Conservation (phyloP, 2,888 invertebrate genomes). For the Dryococelus australis region DNA sequence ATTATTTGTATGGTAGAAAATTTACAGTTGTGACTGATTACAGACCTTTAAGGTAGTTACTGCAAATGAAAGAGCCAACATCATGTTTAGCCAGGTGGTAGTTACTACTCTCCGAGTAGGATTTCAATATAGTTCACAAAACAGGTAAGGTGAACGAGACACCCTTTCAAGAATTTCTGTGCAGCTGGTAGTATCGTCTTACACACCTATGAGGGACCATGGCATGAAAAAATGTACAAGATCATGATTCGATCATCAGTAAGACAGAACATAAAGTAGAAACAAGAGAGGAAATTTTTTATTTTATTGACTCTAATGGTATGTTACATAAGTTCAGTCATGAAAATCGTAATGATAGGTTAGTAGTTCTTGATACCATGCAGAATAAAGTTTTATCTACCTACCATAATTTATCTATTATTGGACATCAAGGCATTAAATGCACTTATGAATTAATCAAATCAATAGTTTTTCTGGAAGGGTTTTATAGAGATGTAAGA, state of each 20-base stretch:
- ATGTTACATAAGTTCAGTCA: background rate
- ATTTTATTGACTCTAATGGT: background rate
- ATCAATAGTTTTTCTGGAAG: background rate
- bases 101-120: background rate
- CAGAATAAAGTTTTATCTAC: background rate
- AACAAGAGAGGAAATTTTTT: background rate
- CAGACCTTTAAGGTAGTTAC: background rate
- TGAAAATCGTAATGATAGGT: background rate
- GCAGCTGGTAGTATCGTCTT: no score
- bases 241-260: background rate
- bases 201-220: background rate
- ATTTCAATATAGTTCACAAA: no score
- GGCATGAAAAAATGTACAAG: background rate
- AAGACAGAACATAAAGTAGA: background rate
- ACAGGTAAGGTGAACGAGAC: background rate
- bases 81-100: background rate
- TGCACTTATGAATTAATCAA: background rate
- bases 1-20: background rate
- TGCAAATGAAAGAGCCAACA: background rate
- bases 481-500: background rate
- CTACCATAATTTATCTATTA: background rate
- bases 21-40: background rate
- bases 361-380: background rate
- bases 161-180: background rate
- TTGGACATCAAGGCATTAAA: background rate